phyloP scores from a whole-genome alignment of 2,113 vertebrate species.

The Gasterosteus nipponicus region DNA sequence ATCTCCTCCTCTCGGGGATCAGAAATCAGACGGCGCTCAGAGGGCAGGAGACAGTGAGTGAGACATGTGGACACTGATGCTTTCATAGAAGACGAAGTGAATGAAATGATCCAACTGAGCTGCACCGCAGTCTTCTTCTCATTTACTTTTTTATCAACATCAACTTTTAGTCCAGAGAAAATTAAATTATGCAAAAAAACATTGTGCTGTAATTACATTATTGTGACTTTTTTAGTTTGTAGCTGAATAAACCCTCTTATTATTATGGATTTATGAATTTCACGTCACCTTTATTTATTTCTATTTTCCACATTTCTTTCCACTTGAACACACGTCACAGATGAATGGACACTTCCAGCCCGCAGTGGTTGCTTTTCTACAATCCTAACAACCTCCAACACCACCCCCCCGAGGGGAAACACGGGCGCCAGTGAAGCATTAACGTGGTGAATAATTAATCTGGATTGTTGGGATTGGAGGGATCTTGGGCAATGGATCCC shows the following conservation, averaged over 20 bases:
- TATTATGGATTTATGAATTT: background rate
- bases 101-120: background rate
- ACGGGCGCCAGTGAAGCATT: background rate
- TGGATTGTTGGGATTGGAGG: background rate
- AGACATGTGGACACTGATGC: background rate
- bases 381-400: background rate
- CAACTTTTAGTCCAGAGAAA: background rate
- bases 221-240: background rate
- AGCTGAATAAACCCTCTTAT: background rate
- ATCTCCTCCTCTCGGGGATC: conserved; percentile 57
- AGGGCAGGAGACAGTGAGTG: background rate
- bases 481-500: background rate
- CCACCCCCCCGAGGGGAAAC: background rate
- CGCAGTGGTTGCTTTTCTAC: background rate
- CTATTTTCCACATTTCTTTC: background rate
- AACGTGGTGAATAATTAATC: background rate
- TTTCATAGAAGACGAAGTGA: background rate
- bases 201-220: too few species aligned
- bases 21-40: conserved; percentile 3
- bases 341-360: background rate
- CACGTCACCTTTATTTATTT: background rate
- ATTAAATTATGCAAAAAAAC: background rate
- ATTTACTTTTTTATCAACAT: background rate
- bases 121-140: background rate
- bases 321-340: background rate